These are phyloP conservation scores for Battus philenor DNA, from an alignment of 1,140 invertebrate genomes.

Conservation along the genomic window DNA sequence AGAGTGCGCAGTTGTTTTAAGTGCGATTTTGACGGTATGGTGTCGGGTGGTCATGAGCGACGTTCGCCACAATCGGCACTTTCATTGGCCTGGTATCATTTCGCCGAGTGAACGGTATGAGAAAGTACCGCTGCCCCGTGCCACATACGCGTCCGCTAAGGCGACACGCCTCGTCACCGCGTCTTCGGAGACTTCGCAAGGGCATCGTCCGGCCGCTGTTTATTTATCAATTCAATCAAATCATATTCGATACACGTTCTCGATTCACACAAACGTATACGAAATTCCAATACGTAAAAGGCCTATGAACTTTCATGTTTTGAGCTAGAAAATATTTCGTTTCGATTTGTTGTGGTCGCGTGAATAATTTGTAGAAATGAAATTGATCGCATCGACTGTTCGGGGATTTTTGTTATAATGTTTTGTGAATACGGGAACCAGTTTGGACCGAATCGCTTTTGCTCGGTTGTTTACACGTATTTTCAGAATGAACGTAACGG, in stretches of 20 bases:
- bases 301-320: constrained; percentile 47
- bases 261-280: constrained; percentile 64
- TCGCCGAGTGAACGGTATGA: constrained; percentile 43
- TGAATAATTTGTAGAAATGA: constrained; percentile 9
- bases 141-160: constrained; percentile 30
- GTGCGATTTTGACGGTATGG: background rate
- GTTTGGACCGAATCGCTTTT: constrained; percentile 37
- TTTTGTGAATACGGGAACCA: constrained; percentile 23
- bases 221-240: constrained; percentile 52
- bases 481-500: constrained; percentile 60
- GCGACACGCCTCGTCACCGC: background rate
- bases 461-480: constrained; percentile 40
- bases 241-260: constrained; percentile 64
- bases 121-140: constrained; percentile 60
- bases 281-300: constrained; percentile 43
- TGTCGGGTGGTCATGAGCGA: constrained; percentile 10
- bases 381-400: too few relatives aligned
- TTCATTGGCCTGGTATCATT: constrained; percentile 48
- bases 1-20: constrained; percentile 24
- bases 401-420: too few relatives aligned
- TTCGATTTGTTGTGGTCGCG: background rate
- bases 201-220: constrained; percentile 46
- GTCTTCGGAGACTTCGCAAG: constrained; percentile 15
- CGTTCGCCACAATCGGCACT: constrained; percentile 31
- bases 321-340: constrained; percentile 17